Conservation (phyloP, 1,140 invertebrate genomes). For the Hyphantria cunea region DNA sequence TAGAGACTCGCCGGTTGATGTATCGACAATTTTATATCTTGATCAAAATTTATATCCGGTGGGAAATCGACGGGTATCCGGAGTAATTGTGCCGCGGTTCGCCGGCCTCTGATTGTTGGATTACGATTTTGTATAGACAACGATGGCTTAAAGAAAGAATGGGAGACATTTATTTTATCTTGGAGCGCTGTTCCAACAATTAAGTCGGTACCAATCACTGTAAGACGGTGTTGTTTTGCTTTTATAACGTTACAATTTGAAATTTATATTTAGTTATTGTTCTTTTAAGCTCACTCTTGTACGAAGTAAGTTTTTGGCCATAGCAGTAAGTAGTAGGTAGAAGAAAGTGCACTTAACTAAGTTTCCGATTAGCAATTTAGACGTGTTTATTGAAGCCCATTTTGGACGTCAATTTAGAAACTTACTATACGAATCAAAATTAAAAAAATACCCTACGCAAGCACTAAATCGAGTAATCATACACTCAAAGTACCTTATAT, state of each 20-base stretch:
- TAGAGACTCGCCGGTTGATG: slow-evolving; percentile 33
- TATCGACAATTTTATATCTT: slow-evolving; percentile 44
- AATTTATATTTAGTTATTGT: background rate
- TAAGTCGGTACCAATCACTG: slow-evolving; percentile 25
- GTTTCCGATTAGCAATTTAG: too few relatives aligned
- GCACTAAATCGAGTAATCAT: too few relatives aligned
- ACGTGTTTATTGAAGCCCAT: too few relatives aligned
- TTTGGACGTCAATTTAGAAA: too few relatives aligned
- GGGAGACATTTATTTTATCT: slow-evolving; percentile 16
- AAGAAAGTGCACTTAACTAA: too few relatives aligned
- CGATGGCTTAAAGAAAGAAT: slow-evolving; percentile 25
- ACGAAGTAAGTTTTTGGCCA: background rate
- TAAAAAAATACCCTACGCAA: too few relatives aligned
- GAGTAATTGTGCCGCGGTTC: slow-evolving; percentile 32
- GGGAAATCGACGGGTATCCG: slow-evolving; percentile 42
- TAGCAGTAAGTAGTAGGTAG: too few relatives aligned
- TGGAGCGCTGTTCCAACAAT: slow-evolving; percentile 30
- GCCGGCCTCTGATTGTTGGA: slow-evolving; percentile 23
- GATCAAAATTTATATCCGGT: slow-evolving; percentile 45
- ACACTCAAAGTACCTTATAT: too few relatives aligned
- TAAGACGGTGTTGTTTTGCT: slow-evolving; percentile 11
- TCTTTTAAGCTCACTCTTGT: background rate
- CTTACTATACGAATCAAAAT: too few relatives aligned
- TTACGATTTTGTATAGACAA: slow-evolving; percentile 35
- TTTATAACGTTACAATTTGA: background rate